phyloP scores from a whole-genome alignment of 2,113 vertebrate species.

The Tragulus kanchil region DNA sequence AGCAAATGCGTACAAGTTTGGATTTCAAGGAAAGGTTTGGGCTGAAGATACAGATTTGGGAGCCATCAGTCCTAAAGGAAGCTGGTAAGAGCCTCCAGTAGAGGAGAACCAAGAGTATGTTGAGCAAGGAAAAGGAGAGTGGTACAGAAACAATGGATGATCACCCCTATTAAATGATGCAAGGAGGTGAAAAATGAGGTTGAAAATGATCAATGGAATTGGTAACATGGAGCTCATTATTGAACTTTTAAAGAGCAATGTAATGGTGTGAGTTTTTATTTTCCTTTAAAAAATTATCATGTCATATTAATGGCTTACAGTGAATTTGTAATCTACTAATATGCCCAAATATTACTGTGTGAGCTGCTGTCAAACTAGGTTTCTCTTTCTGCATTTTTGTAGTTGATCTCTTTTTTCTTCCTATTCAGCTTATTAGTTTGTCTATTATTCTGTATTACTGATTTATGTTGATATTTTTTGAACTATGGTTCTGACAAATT shows the following conservation, averaged over 20 bases:
- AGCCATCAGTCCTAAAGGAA: not conserved
- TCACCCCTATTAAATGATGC: not conserved
- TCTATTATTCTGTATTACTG: not conserved
- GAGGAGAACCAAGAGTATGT: not conserved
- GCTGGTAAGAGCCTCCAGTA: not conserved
- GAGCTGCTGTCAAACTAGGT: not conserved
- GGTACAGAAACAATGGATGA: not conserved
- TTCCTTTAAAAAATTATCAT: not conserved
- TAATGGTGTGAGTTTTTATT: not conserved
- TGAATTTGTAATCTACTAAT: not conserved
- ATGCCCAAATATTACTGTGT: not conserved
- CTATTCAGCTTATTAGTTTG: not conserved
- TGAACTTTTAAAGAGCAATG: not conserved
- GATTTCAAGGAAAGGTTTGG: not conserved
- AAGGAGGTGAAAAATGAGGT: not conserved
- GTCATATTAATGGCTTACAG: not conserved
- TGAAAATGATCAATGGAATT: not conserved
- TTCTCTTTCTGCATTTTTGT: not conserved
- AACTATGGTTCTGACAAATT: not conserved
- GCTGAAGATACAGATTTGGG: not conserved
- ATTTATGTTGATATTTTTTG: not conserved
- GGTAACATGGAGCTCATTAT: not conserved
- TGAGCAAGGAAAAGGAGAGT: not conserved
- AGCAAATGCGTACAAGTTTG: not conserved
- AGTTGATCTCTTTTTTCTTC: conserved; percentile 25